Evolutionary conservation across 2,888 invertebrate genomes (phyloP), one percentile per base, ranked within the genome.

Genomic region (Theretra japonica): DNA sequence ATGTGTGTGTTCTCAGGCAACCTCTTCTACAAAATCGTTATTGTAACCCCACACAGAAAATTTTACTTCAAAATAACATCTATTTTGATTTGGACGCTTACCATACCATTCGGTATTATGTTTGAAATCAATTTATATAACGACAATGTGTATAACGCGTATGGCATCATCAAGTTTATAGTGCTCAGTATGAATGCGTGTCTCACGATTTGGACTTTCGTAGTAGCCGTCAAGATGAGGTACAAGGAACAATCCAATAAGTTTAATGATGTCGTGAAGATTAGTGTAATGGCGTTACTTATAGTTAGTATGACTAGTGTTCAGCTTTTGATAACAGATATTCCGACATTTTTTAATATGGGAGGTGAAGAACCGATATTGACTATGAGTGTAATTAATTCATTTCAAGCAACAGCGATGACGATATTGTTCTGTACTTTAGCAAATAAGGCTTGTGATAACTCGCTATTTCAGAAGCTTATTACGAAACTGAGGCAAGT

Each of bases 1-100:
- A 92, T 90, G 90, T 89, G 88, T 57, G 73, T 90, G 2, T 92
- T 89, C 73, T 87, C 90, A 0, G 90, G 88, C 74, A 88, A 90
- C 70, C 75, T 93, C 8, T 91, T 90, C 74, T 85, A 90, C 23
- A 91, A 91, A 80, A 82, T 91, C 7, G 85, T 91, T 1, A 60
- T 85, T 4, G 91, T 90, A 58, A 89, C 89, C 48, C 73, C 76
- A 2, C 65, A 80, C 4, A 76, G 79, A n/a, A 82, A 82, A 57
- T 74, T 73, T 15, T 85, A 80, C 56, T 78, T 90, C 4, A 15
- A 77, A 0, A 1, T 81, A 0, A 70, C 84, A 0, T 84, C 85
- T 0, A 25, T 82, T 4, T 23, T 81, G 0, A 79, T 88, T 48
- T 92, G 89, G 89, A 56, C 76, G 0, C 28, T 83, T 1, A 80